A percentile compares a stretch with the other conserved stretches of the same genome.
Evolutionary conservation across 2,888 invertebrate species (phyloP).

Genomic region (Drosophila cyrtoloma): DNA sequence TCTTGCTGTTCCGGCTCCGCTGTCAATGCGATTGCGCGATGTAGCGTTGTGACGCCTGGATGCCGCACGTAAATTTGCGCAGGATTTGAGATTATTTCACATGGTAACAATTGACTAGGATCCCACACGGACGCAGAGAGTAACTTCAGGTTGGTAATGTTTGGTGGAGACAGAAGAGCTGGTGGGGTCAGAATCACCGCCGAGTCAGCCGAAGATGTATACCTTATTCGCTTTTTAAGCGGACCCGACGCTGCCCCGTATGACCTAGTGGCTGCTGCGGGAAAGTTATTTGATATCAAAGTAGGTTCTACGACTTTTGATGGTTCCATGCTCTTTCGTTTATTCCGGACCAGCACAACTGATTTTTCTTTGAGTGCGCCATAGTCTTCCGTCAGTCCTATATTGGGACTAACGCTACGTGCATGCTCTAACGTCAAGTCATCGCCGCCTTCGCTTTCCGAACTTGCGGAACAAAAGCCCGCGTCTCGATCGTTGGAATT

Average conservation of each 20-base stretch:
- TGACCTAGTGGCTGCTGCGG: constrained; percentile 5
- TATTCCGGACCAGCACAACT: constrained; percentile 87
- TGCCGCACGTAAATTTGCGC: constrained; percentile 84
- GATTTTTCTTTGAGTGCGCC: constrained; percentile 88
- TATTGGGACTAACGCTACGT: constrained; percentile 85
- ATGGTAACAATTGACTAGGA: constrained; percentile 83
- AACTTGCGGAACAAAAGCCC: constrained; percentile 89
- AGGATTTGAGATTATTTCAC: constrained; percentile 85
- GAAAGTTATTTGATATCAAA: not conserved
- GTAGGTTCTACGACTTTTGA: constrained; percentile 86
- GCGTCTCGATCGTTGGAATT: constrained; percentile 87
- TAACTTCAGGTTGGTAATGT: constrained; percentile 40
- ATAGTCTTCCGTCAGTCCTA: constrained; percentile 88
- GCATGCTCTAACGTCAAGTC: constrained; percentile 87
- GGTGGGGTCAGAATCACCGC: constrained; percentile 78
- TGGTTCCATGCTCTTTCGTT: constrained; percentile 89
- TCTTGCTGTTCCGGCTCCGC: constrained; percentile 86
- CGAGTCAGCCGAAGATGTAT: constrained; percentile 84
- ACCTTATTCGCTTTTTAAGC: constrained; percentile 90
- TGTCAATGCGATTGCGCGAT: constrained; percentile 71
- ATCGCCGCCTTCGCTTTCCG: constrained; percentile 86
- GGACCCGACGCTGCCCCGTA: constrained; percentile 86
- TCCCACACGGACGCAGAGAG: constrained; percentile 88
- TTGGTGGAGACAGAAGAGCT: constrained; percentile 86
- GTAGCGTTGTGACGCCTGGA: constrained; percentile 85